A percentile compares a stretch with the other conserved stretches of the same genome.
These are phyloP conservation scores for Drymonia ruficornis DNA, from an alignment of 2,888 invertebrate species.

Conservation along the genomic window DNA sequence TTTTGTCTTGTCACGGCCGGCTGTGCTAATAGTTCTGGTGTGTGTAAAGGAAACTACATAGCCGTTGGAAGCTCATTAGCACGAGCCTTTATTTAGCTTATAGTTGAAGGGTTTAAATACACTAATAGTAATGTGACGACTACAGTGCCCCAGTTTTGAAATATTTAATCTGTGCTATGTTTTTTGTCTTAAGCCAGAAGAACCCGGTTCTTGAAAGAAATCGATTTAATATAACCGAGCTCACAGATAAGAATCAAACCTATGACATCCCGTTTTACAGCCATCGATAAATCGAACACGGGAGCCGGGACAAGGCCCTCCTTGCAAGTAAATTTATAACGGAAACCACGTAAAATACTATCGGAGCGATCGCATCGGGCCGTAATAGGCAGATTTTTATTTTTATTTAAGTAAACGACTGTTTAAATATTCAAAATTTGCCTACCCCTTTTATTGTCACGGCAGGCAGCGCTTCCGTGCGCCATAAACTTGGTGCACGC, in stretches of 20 bases:
- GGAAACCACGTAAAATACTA: slow-evolving; percentile 55
- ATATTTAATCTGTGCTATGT: too few relatives aligned
- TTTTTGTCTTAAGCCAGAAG: too few relatives aligned
- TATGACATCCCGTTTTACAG: slow-evolving; percentile 50
- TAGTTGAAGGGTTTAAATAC: too few relatives aligned
- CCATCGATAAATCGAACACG: slow-evolving; percentile 44
- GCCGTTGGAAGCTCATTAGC: too few relatives aligned
- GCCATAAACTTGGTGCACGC: slow-evolving; percentile 31
- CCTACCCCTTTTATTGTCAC: slow-evolving; percentile 71
- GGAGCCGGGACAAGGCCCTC: slow-evolving; percentile 27
- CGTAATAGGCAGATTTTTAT: slow-evolving; percentile 56
- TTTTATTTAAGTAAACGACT: slow-evolving; percentile 56
- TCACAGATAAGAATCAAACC: slow-evolving; percentile 32
- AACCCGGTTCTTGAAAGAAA: neutral
- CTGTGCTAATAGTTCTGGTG: too few relatives aligned
- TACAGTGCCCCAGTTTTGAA: too few relatives aligned
- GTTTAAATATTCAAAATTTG: slow-evolving; percentile 73
- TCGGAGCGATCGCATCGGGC: slow-evolving; percentile 51
- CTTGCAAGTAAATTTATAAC: slow-evolving; percentile 51
- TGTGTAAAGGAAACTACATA: too few relatives aligned
- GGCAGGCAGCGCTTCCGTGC: slow-evolving; percentile 48
- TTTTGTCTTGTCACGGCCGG: too few relatives aligned
- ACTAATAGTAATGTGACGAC: too few relatives aligned
- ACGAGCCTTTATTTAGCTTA: too few relatives aligned
- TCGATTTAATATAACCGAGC: slow-evolving; percentile 10